phyloP scores from a whole-genome alignment of 2,113 vertebrate genomes.

The Naja naja region DNA sequence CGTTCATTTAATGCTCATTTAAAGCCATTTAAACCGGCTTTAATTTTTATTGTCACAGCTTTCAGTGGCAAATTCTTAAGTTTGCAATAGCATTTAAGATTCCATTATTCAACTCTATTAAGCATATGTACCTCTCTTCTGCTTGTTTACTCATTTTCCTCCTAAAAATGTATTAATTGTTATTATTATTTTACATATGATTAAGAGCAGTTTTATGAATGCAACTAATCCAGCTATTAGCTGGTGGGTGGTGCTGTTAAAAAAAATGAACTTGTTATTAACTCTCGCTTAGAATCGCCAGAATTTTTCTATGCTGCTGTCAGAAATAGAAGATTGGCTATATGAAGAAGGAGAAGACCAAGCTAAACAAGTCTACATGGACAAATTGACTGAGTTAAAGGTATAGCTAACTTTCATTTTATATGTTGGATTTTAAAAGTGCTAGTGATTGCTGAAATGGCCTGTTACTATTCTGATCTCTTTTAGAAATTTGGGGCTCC shows the following conservation, averaged over 20 bases:
- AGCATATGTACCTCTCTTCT: background rate
- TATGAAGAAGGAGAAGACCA: constrained; percentile 98
- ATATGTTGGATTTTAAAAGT: background rate
- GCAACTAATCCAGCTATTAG: background rate
- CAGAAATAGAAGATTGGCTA: constrained; percentile 93
- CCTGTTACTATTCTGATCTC: constrained; percentile 26
- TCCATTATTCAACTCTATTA: background rate
- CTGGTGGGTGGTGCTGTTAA: background rate
- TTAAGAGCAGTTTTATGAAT: background rate
- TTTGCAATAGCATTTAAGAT: background rate
- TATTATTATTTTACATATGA: background rate
- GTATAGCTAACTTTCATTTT: constrained; percentile 60
- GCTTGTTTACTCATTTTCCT: background rate
- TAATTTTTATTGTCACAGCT: background rate
- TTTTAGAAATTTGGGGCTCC: constrained; percentile 76
- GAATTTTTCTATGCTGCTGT: constrained; percentile 84
- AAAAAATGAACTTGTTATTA: background rate
- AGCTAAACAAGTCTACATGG: constrained; percentile 94
- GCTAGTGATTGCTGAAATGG: background rate
- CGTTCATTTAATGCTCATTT: background rate
- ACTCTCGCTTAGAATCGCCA: constrained; percentile 77
- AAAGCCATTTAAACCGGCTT: background rate
- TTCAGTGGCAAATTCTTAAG: background rate
- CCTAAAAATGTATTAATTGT: background rate
- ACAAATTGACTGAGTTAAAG: constrained; percentile 90